These are phyloP conservation scores for Amiota mariae DNA, from an alignment of 2,888 invertebrate species.

Conservation along the genomic window DNA sequence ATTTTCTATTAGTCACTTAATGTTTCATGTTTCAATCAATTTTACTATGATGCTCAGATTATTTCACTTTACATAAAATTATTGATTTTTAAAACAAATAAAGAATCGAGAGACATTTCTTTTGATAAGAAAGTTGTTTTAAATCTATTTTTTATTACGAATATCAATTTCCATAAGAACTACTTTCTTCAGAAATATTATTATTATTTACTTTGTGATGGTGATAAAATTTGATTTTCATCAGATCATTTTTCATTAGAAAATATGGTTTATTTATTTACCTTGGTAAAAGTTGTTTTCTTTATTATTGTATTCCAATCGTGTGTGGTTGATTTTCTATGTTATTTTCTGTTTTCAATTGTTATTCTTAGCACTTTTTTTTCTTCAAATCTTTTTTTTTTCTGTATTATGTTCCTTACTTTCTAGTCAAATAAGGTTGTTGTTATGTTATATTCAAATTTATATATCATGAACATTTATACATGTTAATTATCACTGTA, in stretches of 20 bases:
- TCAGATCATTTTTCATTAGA: background rate
- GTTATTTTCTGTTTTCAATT: constrained; percentile 30
- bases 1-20: no score
- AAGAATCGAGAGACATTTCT: no score
- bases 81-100: no score
- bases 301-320: constrained; percentile 48
- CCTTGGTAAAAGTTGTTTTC: constrained; percentile 38
- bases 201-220: no score
- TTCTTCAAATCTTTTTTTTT: constrained; percentile 30
- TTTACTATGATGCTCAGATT: no score
- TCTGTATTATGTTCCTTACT: constrained; percentile 48
- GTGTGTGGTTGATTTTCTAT: background rate
- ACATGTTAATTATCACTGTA: constrained; percentile 55
- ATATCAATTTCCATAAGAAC: no score
- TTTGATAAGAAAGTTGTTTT: no score
- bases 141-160: no score
- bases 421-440: constrained; percentile 59
- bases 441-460: constrained; percentile 22
- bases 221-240: no score
- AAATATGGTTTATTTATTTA: constrained; percentile 23
- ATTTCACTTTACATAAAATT: no score
- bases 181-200: no score
- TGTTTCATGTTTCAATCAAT: no score
- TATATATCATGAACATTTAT: constrained; percentile 55
- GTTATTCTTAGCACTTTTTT: background rate